Evolutionary conservation across 2,888 invertebrate species (phyloP).

Genomic region (Spisula subtruncata): DNA sequence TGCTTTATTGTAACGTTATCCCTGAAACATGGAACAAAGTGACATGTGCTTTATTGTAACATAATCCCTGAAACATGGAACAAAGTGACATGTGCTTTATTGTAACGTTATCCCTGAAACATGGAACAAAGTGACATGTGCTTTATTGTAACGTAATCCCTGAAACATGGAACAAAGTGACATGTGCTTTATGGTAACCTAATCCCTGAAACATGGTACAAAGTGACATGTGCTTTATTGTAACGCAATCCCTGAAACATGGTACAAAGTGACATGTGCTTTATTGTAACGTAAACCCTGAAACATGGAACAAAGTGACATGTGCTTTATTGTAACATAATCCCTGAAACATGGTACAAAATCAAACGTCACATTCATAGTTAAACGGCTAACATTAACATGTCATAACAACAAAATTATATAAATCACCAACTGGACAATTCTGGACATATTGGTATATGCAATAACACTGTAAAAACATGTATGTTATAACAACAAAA

Average conservation of each 20-base stretch:
- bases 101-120: slow-evolving; percentile 93
- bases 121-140: slow-evolving; percentile 92
- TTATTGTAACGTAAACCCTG: slow-evolving; percentile 96
- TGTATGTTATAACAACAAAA: no score
- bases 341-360: slow-evolving; percentile 89
- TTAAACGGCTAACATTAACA: no score
- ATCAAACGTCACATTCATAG: background rate
- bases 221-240: slow-evolving; percentile 96
- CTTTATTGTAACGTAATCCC: slow-evolving; percentile 97
- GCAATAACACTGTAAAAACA: no score
- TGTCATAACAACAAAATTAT: no score
- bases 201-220: slow-evolving; percentile 90
- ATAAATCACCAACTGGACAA: no score
- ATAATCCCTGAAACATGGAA: slow-evolving; percentile 90
- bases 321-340: slow-evolving; percentile 98
- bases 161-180: slow-evolving; percentile 87
- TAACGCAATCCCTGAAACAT: slow-evolving; percentile 93
- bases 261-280: slow-evolving; percentile 93
- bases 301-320: slow-evolving; percentile 38
- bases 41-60: slow-evolving; percentile 99
- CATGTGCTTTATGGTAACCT: slow-evolving; percentile 98
- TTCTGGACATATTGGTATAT: no score
- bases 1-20: slow-evolving; percentile 97
- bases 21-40: slow-evolving; percentile 87
- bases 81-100: slow-evolving; percentile 95